A percentile compares a stretch with the other conserved stretches of the same genome.
phyloP scores from a whole-genome alignment of 2,888 invertebrate genomes.

The Watsonalla cultraria region DNA sequence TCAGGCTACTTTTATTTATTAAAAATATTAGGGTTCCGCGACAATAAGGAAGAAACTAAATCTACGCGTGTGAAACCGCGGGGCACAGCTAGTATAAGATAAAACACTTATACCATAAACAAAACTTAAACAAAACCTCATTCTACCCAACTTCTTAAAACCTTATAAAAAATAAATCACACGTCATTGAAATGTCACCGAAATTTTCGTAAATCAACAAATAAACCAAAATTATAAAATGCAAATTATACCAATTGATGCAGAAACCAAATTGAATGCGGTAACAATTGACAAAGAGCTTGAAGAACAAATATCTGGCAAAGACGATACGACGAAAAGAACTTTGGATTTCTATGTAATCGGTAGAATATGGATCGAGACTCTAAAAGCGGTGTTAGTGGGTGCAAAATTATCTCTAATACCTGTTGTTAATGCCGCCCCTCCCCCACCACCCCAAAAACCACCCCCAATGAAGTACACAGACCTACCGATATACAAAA shows the following conservation, averaged over 20 bases:
- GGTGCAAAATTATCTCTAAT: conserved; percentile 34
- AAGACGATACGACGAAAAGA: conserved; percentile 16
- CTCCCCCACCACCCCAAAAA: conserved; percentile 26
- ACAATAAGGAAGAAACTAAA: too few relatives aligned
- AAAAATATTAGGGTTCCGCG: too few relatives aligned
- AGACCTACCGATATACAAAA: conserved; percentile 49
- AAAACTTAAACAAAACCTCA: not conserved
- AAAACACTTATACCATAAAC: too few relatives aligned
- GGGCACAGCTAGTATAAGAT: too few relatives aligned
- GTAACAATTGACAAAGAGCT: conserved; percentile 14
- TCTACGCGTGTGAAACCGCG: too few relatives aligned
- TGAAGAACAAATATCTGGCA: conserved; percentile 9
- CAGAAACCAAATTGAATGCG: not conserved
- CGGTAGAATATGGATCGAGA: conserved; percentile 34
- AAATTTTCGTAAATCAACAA: conserved; percentile 1
- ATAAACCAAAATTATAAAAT: not conserved
- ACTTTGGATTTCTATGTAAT: conserved; percentile 27
- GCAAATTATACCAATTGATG: not conserved
- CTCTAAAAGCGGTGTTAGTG: conserved; percentile 26
- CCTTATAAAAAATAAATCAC: not conserved
- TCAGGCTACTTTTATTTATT: too few relatives aligned
- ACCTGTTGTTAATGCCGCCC: conserved; percentile 37
- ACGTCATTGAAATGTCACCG: not conserved
- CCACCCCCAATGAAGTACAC: conserved; percentile 54
- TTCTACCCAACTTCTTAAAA: not conserved